Evolutionary conservation across 2,888 invertebrate genomes (phyloP).

Genomic region (Helleia helle): DNA sequence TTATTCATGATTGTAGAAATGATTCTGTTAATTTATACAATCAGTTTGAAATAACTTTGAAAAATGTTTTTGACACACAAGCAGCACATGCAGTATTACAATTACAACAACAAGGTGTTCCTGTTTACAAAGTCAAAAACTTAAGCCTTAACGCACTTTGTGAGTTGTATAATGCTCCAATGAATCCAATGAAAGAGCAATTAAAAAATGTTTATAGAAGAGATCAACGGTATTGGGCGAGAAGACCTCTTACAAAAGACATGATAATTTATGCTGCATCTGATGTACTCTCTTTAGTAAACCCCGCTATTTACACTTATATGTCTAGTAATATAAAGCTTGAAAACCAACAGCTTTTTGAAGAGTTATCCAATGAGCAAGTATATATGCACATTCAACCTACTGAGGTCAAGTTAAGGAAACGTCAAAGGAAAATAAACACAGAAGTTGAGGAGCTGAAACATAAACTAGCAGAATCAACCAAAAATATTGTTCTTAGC

Average conservation of each 20-base stretch:
- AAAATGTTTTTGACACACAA: slow-evolving; percentile 94
- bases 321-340: slow-evolving; percentile 78
- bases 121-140: slow-evolving; percentile 95
- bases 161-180: slow-evolving; percentile 89
- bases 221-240: slow-evolving; percentile 92
- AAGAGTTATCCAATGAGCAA: slow-evolving; percentile 92
- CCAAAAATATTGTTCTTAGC: slow-evolving; percentile 90
- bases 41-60: slow-evolving; percentile 88
- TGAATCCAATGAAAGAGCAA: slow-evolving; percentile 94
- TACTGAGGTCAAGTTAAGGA: slow-evolving; percentile 87
- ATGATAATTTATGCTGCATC: slow-evolving; percentile 94
- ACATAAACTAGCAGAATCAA: slow-evolving; percentile 84
- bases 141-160: slow-evolving; percentile 93
- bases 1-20: slow-evolving; percentile 94
- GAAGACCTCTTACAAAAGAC: slow-evolving; percentile 89
- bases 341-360: slow-evolving; percentile 82
- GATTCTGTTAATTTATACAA: slow-evolving; percentile 90
- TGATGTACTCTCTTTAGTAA: slow-evolving; percentile 89
- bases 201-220: slow-evolving; percentile 88
- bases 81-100: slow-evolving; percentile 94
- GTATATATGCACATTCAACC: slow-evolving; percentile 89
- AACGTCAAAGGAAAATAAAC: slow-evolving; percentile 92
- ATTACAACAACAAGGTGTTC: slow-evolving; percentile 90
- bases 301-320: slow-evolving; percentile 86
- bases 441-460: slow-evolving; percentile 92